A percentile compares a stretch with the other conserved stretches of the same genome.
Conservation (phyloP, 2,888 invertebrate genomes). For the Hybos culiciformis region DNA sequence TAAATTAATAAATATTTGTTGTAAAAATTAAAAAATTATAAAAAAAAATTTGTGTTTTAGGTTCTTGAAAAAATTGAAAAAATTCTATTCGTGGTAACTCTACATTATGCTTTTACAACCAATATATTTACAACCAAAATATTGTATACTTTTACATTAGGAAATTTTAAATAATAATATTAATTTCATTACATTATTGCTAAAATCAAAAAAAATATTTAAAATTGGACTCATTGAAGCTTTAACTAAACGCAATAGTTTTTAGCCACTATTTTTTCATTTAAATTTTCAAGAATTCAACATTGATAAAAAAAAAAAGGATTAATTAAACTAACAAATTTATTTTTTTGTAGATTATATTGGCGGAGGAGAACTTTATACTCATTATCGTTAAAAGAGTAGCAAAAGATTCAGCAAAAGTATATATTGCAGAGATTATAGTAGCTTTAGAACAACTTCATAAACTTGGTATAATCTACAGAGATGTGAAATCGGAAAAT, state of each 20-base stretch:
- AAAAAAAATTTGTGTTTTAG: conserved; percentile 28
- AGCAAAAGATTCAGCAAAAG: conserved; percentile 74
- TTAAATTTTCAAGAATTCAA: too few species aligned
- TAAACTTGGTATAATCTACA: conserved; percentile 92
- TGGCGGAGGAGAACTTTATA: conserved; percentile 93
- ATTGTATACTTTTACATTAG: background rate
- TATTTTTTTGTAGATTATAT: conserved; percentile 69
- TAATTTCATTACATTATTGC: background rate
- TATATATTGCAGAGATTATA: conserved; percentile 93
- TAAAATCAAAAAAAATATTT: too few species aligned
- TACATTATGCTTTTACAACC: conserved; percentile 98
- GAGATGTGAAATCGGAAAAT: conserved; percentile 96
- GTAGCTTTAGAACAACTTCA: conserved; percentile 91
- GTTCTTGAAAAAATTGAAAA: conserved; percentile 89
- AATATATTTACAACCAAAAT: conserved; percentile 89
- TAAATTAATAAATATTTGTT: too few species aligned
- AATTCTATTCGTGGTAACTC: conserved; percentile 89
- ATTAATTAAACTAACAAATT: background rate
- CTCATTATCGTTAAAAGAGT: conserved; percentile 92
- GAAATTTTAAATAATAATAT: background rate
- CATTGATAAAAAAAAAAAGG: too few species aligned
- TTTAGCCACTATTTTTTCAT: too few species aligned
- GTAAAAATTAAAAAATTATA: too few species aligned
- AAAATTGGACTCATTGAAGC: too few species aligned
- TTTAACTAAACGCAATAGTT: too few species aligned